Evolutionary conservation across 2,797 vertebrate genomes (phyloP), one percentile per base, ranked within the genome.

Genomic region (Menidia menidia): DNA sequence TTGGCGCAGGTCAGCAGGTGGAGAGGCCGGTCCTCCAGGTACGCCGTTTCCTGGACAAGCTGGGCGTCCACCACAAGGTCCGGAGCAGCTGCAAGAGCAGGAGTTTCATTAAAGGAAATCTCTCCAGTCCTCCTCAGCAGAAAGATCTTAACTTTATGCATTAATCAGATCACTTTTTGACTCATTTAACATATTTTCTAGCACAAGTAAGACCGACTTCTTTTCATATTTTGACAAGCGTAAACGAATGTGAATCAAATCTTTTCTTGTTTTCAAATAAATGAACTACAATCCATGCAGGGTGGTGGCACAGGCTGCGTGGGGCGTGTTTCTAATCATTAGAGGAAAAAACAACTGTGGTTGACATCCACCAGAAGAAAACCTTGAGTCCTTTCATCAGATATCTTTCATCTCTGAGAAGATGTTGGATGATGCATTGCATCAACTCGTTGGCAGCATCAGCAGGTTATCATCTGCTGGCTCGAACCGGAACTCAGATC

Each of bases 21-120:
- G 62, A 99, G 93, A 0, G 97, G 96, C 0, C 97, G 94, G 72
- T 98, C 98, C 87, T 99, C 98, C 73, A 99, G 82, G 90, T 99
- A 99, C 18, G 97, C 95, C 0, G 97, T 94, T 90, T 98, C 97
- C 81, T 98, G 96, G 35, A 97, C 96, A 0, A 98, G 90, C 83
- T 96, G 95, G 9, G 97, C 95, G 0, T 97, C 97, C 88, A 99
- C 80, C 61, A 98, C 96, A 10, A 99, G 94, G 91, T 99, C 98
- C 0, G 98, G 97, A 57, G 97, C 95, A 0, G 92, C 98, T 98
- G 89, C 33, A 31, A 4, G 48, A 51, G n/a, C n/a, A 12, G 72
- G 15, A 54, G 43, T 68, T 74, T n/a, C 12, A 47, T 35, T 45
- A 10, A 35, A 65, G 19, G 31, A 33, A 16, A 45, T 19, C 18